Conservation (phyloP, 2,113 vertebrate genomes). For the Anarhynchus alexandrinus region DNA sequence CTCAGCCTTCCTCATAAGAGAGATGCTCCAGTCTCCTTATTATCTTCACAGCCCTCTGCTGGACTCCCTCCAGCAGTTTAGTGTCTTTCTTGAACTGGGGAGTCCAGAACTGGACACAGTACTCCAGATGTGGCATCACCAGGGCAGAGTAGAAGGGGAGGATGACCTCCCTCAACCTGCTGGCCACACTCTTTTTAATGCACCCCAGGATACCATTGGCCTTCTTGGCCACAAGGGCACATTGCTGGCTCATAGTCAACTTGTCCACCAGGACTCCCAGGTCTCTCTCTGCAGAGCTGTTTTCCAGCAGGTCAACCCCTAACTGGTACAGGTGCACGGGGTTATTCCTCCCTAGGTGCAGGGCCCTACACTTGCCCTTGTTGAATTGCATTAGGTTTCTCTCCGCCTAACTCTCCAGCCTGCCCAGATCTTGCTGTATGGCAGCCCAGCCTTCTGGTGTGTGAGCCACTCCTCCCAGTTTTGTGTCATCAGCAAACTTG, state of each 20-base stretch:
- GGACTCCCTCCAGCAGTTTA: background rate
- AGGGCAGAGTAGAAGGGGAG: background rate
- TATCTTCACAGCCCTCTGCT: background rate
- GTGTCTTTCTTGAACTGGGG: background rate
- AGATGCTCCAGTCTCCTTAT: background rate
- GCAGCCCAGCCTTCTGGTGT: background rate
- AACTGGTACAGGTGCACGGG: background rate
- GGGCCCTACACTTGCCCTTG: background rate
- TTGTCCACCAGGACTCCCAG: background rate
- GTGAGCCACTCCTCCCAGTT: background rate
- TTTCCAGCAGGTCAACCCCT: background rate
- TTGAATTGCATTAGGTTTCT: background rate
- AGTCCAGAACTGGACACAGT: background rate
- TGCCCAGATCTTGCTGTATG: background rate
- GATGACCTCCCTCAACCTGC: background rate
- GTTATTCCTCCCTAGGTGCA: background rate
- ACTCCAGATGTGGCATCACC: background rate
- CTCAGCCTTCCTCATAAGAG: background rate
- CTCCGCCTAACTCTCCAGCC: background rate
- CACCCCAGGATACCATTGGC: background rate
- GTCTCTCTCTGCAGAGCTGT: background rate
- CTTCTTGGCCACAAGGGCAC: background rate
- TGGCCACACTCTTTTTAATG: background rate
- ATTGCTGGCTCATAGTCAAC: background rate
- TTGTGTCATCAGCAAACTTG: background rate